Conservation (phyloP, 2,888 invertebrate species). For the Marasmarcha lunaedactyla region DNA sequence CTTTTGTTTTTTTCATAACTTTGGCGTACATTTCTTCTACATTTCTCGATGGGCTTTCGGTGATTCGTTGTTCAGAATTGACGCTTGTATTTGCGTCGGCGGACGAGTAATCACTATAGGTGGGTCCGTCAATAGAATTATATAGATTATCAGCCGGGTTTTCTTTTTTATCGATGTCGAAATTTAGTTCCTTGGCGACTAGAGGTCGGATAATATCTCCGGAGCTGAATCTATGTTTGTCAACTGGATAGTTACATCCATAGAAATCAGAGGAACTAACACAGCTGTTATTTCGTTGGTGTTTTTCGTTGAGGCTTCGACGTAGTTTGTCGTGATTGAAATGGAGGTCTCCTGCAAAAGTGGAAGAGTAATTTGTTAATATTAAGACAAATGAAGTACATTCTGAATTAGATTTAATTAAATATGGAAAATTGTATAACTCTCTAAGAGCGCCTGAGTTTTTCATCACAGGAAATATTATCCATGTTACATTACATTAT, state of each 20-base stretch:
- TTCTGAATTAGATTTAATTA: too few species aligned
- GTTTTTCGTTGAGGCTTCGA: conserved; percentile 62
- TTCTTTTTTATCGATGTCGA: conserved; percentile 48
- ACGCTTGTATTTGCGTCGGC: conserved; percentile 38
- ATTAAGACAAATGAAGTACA: too few species aligned
- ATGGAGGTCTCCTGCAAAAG: conserved; percentile 49
- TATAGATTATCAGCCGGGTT: conserved; percentile 41
- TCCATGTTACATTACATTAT: too few species aligned
- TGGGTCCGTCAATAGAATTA: conserved; percentile 50
- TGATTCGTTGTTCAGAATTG: conserved; percentile 45
- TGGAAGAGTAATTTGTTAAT: neutral
- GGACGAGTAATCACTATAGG: conserved; percentile 39
- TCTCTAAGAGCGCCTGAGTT: too few species aligned
- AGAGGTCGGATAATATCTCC: conserved; percentile 58
- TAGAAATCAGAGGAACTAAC: conserved; percentile 66
- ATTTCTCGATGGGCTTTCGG: conserved; percentile 74
- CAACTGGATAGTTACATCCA: conserved; percentile 65
- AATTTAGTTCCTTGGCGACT: conserved; percentile 53
- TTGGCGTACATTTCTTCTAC: conserved; percentile 93
- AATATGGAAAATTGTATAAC: too few species aligned
- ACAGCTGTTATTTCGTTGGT: conserved; percentile 64
- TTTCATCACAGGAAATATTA: too few species aligned
- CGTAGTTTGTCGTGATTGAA: conserved; percentile 58
- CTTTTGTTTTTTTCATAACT: conserved; percentile 80
- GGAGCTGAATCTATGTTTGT: conserved; percentile 61